phyloP scores from a whole-genome alignment of 2,113 vertebrate species.

The Jaculus jaculus region DNA sequence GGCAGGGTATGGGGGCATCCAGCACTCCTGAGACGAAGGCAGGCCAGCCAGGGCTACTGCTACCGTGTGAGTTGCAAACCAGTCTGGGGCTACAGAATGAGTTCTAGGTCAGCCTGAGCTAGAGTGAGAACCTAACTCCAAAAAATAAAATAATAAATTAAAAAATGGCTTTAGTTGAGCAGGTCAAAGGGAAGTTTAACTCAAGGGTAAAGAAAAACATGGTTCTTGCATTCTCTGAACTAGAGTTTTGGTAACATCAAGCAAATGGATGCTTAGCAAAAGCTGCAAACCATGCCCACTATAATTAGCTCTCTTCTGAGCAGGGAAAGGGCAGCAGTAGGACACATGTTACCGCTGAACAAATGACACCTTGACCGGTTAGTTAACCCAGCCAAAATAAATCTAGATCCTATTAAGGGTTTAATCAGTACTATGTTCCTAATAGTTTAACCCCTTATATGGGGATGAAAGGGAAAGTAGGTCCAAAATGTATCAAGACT shows the following conservation, averaged over 20 bases:
- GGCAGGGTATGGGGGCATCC: too few species aligned
- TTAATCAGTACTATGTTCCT: not conserved
- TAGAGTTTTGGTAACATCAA: not conserved
- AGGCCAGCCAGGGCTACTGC: too few species aligned
- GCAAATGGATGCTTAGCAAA: not conserved
- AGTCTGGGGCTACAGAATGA: too few species aligned
- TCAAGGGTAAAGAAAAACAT: constrained; percentile 21
- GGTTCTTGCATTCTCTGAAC: not conserved
- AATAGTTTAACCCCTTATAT: not conserved
- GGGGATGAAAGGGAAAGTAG: not conserved
- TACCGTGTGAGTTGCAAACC: too few species aligned
- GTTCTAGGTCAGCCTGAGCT: too few species aligned
- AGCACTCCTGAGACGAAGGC: too few species aligned
- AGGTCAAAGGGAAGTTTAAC: constrained; percentile 51
- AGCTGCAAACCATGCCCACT: not conserved
- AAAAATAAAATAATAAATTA: not conserved
- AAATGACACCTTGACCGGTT: not conserved
- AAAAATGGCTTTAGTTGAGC: constrained; percentile 49
- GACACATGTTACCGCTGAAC: constrained; percentile 1
- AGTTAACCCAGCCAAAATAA: not conserved
- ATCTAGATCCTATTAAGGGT: not conserved
- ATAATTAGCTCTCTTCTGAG: not conserved
- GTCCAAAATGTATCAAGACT: not conserved
- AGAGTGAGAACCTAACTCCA: too few species aligned
- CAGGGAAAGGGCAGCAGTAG: not conserved